Conservation (phyloP, 2,113 vertebrate genomes). For the Pungitius pungitius region DNA sequence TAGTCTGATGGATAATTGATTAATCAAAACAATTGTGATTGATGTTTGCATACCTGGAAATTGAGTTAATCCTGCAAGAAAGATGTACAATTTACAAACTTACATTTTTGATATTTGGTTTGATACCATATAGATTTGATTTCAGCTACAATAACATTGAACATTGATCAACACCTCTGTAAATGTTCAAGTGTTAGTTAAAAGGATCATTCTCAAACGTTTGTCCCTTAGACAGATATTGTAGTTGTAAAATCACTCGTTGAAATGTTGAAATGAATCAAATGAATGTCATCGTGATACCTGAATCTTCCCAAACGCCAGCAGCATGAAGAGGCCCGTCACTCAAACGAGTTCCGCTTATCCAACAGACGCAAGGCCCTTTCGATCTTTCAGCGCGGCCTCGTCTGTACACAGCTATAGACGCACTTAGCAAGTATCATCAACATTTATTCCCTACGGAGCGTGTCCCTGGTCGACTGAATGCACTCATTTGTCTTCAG, state of each 20-base stretch:
- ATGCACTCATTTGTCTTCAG: slow-evolving; percentile 1
- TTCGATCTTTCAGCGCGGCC: neutral
- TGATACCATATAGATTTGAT: neutral
- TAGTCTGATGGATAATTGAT: neutral
- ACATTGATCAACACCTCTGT: neutral
- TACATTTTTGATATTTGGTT: neutral
- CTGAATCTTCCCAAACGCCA: neutral
- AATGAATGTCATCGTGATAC: neutral
- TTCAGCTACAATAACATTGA: neutral
- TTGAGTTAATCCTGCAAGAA: neutral
- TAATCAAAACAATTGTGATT: neutral
- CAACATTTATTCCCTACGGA: neutral
- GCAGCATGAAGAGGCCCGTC: slow-evolving; percentile 3
- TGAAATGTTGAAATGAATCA: neutral
- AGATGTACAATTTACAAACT: neutral
- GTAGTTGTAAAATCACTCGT: neutral
- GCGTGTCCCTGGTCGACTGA: slow-evolving; percentile 9
- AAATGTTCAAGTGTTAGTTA: neutral
- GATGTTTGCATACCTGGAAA: slow-evolving; percentile 10
- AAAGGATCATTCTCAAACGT: neutral
- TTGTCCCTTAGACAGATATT: neutral
- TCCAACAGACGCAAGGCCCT: slow-evolving; percentile 28
- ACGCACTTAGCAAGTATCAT: slow-evolving; percentile 18
- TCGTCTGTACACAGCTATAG: slow-evolving; percentile 10
- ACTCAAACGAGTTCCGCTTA: neutral